Conservation (phyloP, 2,888 invertebrate species). For the Eristalis tenax region DNA sequence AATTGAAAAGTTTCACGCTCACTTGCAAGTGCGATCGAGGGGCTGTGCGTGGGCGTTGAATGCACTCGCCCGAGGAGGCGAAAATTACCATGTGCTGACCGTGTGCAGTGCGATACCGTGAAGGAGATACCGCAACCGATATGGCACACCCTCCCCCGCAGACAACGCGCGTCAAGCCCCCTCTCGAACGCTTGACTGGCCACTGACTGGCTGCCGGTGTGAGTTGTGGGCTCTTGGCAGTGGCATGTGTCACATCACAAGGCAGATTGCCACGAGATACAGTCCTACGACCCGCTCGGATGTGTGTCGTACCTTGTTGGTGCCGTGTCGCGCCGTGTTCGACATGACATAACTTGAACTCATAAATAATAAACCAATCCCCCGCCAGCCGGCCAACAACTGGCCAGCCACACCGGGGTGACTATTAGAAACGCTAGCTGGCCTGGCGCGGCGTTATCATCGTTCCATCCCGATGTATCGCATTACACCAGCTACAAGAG, state of each 20-base stretch:
- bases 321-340: constrained; percentile 60
- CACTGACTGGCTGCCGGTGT: not conserved
- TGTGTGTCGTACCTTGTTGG: constrained; percentile 19
- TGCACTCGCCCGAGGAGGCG: constrained; percentile 54
- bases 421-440: constrained; percentile 47
- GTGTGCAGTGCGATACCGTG: constrained; percentile 54
- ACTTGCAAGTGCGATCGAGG: constrained; percentile 34
- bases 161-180: not conserved
- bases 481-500: constrained; percentile 67
- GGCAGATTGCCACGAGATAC: constrained; percentile 3
- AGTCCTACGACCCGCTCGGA: constrained; percentile 1
- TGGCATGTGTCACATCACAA: constrained; percentile 47
- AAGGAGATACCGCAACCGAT: constrained; percentile 6
- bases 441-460: constrained; percentile 47
- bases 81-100: constrained; percentile 52
- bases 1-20: constrained; percentile 72
- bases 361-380: constrained; percentile 64
- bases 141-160: constrained; percentile 8
- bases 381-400: constrained; percentile 9
- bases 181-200: constrained; percentile 24
- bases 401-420: not conserved
- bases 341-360: constrained; percentile 65
- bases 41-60: constrained; percentile 66
- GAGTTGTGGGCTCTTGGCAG: not conserved
- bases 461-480: constrained; percentile 59